Base-by-base conservation (phyloP, 2,888 invertebrate species). In the Cephus pulcher region DNA sequence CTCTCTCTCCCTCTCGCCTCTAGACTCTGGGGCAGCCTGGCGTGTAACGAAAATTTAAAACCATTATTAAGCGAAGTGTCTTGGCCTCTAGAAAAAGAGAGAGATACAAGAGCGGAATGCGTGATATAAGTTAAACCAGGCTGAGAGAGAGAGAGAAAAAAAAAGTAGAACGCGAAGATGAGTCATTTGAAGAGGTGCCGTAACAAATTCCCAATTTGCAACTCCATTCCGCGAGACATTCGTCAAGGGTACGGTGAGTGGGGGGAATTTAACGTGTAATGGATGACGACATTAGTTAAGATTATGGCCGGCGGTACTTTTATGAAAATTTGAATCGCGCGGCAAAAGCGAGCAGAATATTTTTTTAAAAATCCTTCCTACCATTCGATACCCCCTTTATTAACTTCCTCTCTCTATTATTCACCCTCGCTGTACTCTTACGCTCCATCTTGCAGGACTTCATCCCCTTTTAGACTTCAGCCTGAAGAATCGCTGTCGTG, bases 141-240 rank as follows among this genome's bases (percentile, higher is more conserved):
- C 9, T 1, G 37, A 37, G 12, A 12, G 12, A 37, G 37, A 12
- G 12, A 12, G 73, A 75, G 69, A 37, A 12, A 69, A 74, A 76
- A 15, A 1, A 0, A 6, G 40, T 15, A 40, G 40, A 40, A 6
- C 40, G 0, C 40, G 15, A 40, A 15, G 40, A 40, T 23, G 40
- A 40, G 40, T 40, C 40, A 40, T 40, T 40, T 40, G 40, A 40
- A 23, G 79, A 79, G 75, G 74, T 37, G 73, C 70, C 77, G 75
- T 84, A 82, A 84, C 82, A 83, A 84, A 86, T 83, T 82, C 78
- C 78, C 81, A 83, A 86, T 86, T 86, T 84, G 82, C 82, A 81
- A 83, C 83, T 84, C 80, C 77, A 76, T 80, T 80, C 80, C 75
- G 75, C 23, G 68, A 80, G 73, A 56, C 80, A 80, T 84, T 82